These are phyloP conservation scores for Morone chrysops DNA, from an alignment of 2,113 vertebrate genomes.

Conservation along the genomic window DNA sequence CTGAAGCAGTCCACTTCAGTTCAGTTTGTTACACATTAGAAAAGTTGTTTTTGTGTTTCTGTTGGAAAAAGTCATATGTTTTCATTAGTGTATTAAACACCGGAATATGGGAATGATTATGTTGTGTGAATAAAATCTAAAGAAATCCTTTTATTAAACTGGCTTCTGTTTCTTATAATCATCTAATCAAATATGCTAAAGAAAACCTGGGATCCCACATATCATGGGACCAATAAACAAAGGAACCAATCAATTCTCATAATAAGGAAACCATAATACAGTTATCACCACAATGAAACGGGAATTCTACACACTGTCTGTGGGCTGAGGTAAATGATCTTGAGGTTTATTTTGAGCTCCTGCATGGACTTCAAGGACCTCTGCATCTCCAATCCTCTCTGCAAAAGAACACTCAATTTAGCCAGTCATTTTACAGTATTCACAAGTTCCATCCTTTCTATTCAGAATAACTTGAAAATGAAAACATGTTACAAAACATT, in stretches of 20 bases:
- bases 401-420: slow-evolving; percentile 39
- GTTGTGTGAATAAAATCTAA: neutral
- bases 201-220: neutral
- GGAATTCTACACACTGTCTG: neutral
- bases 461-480: neutral
- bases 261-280: neutral
- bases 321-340: neutral
- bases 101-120: no score
- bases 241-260: neutral
- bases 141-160: neutral
- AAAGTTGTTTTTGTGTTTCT: no score
- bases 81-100: no score
- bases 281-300: neutral
- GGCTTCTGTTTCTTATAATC: neutral
- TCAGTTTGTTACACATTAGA: no score
- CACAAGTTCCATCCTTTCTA: neutral
- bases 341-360: neutral
- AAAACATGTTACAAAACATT: neutral
- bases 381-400: slow-evolving; percentile 78
- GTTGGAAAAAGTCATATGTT: no score
- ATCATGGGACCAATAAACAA: no score
- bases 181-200: neutral
- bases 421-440: neutral
- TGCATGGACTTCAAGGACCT: slow-evolving; percentile 77
- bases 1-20: no score